Evolutionary conservation across 2,113 vertebrate genomes (phyloP).

Genomic region (Anseranas semipalmata): DNA sequence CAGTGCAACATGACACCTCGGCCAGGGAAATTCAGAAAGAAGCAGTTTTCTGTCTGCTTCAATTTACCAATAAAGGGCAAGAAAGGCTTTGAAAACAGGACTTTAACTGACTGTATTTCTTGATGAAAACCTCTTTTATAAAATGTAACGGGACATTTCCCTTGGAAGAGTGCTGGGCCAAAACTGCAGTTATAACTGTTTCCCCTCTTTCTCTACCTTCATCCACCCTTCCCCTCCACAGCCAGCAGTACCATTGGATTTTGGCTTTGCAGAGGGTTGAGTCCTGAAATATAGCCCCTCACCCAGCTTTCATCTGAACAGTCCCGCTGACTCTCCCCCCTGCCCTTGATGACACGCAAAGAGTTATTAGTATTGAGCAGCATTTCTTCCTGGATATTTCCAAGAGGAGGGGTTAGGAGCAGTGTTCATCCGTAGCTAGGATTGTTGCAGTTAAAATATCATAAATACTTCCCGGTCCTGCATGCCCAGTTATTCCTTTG

Average conservation of each 20-base stretch:
- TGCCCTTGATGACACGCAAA: not conserved
- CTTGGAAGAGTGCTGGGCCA: not conserved
- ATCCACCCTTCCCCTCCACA: not conserved
- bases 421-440: not conserved
- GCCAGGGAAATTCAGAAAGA: slow-evolving; percentile 14
- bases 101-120: not conserved
- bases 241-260: not conserved
- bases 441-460: not conserved
- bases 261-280: not conserved
- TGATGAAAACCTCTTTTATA: not conserved
- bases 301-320: not conserved
- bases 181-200: not conserved
- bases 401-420: not conserved
- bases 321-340: no score
- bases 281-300: not conserved
- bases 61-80: not conserved
- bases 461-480: not conserved
- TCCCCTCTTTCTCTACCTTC: not conserved
- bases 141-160: not conserved
- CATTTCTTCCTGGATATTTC: not conserved
- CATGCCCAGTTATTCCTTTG: not conserved
- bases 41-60: slow-evolving; percentile 49
- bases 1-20: slow-evolving; percentile 7
- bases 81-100: not conserved
- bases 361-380: not conserved